These are phyloP conservation scores for Calcarius lapponicus DNA, from an alignment of 2,797 vertebrate genomes.

Conservation along the genomic window DNA sequence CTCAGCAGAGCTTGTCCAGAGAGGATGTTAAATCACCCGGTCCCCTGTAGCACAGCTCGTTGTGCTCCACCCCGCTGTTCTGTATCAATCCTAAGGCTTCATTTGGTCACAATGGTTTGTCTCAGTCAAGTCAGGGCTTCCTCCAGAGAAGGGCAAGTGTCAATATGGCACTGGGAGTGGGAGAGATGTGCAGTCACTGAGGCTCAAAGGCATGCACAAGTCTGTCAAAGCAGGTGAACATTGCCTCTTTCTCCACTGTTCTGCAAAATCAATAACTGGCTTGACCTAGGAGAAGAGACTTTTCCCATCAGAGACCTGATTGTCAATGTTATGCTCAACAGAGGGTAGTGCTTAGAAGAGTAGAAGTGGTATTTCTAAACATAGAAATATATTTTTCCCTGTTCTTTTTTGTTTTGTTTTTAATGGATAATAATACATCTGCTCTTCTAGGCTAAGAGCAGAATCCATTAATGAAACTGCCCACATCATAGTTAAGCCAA, in stretches of 20 bases:
- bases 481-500: neutral
- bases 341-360: neutral
- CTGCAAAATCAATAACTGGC: neutral
- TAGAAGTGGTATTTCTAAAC: neutral
- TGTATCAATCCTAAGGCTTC: neutral
- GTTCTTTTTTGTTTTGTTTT: neutral
- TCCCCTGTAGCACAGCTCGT: neutral
- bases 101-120: neutral
- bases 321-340: rapidly evolving
- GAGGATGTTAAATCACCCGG: neutral
- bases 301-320: neutral
- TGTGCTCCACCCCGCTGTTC: rapidly evolving
- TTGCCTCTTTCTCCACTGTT: neutral
- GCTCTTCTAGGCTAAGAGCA: neutral
- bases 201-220: neutral
- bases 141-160: neutral
- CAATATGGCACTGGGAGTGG: rapidly evolving
- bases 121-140: neutral
- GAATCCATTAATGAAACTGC: neutral
- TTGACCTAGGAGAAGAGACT: neutral
- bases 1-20: neutral
- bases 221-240: neutral
- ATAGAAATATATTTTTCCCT: neutral
- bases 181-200: neutral
- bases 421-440: too few relatives aligned